Evolutionary conservation across 2,113 vertebrate genomes (phyloP).

Genomic region (Prinia subflava): DNA sequence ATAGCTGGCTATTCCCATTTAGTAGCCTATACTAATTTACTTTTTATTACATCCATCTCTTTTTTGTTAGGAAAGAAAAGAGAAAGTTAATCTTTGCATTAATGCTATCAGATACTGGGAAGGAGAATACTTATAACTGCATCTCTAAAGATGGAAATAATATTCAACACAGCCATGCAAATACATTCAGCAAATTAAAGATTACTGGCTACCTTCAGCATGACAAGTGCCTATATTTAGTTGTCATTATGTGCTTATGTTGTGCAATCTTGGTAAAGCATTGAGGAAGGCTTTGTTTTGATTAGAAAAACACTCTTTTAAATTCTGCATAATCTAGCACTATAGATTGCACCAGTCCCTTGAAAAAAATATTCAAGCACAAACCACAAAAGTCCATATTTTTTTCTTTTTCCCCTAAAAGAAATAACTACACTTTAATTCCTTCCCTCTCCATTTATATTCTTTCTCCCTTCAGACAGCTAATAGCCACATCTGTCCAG

Average conservation of each 20-base stretch:
- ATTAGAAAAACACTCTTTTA: background rate
- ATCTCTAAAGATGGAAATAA: background rate
- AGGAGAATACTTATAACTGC: background rate
- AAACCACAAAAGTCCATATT: background rate
- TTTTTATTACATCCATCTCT: conserved; percentile 4
- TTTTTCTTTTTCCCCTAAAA: background rate
- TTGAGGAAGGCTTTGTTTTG: background rate
- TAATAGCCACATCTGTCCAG: background rate
- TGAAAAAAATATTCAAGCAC: background rate
- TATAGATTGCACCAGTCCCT: background rate
- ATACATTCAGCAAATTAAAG: background rate
- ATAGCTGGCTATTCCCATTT: background rate
- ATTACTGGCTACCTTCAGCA: background rate
- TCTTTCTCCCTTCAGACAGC: background rate
- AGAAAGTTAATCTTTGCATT: background rate
- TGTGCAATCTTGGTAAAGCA: background rate
- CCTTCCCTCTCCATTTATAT: background rate
- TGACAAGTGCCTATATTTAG: background rate
- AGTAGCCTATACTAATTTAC: conserved; percentile 8
- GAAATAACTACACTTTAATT: background rate
- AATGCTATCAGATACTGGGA: background rate
- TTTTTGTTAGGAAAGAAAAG: background rate
- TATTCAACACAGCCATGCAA: background rate
- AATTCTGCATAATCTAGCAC: background rate
- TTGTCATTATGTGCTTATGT: background rate